Conservation (phyloP, 2,888 invertebrate species). For the Molorchus minor region DNA sequence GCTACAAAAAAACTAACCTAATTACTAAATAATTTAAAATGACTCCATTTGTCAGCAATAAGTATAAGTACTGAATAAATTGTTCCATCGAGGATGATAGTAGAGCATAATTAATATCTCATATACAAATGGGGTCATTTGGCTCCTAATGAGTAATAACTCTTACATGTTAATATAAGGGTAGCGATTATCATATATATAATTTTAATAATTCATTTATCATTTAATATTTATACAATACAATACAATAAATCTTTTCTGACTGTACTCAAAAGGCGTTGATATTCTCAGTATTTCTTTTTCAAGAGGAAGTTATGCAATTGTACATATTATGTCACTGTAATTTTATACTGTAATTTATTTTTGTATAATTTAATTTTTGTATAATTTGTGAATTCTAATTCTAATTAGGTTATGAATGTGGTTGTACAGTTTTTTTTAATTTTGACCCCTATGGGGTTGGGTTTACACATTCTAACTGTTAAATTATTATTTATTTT, state of each 20-base stretch:
- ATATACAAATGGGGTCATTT: too few species aligned
- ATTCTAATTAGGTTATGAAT: constrained; percentile 55
- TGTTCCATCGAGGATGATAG: too few species aligned
- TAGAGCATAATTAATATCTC: too few species aligned
- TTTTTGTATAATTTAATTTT: constrained; percentile 47
- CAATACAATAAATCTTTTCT: constrained; percentile 34
- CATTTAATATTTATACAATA: too few species aligned
- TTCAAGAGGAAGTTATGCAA: constrained; percentile 34
- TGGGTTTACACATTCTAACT: constrained; percentile 48
- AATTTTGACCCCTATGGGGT: constrained; percentile 59
- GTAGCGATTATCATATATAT: too few species aligned
- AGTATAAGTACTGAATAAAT: too few species aligned
- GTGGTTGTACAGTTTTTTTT: constrained; percentile 54
- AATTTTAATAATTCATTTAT: too few species aligned
- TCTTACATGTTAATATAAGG: too few species aligned
- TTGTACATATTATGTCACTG: constrained; percentile 42
- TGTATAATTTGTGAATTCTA: constrained; percentile 50
- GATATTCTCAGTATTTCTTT: constrained; percentile 31
- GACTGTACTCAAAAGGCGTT: constrained; percentile 32
- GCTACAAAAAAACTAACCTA: too few species aligned
- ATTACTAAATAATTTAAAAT: too few species aligned
- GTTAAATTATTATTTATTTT: constrained; percentile 35
- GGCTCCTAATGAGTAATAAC: too few species aligned
- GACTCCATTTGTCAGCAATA: too few species aligned
- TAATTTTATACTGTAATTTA: constrained; percentile 45